Evolutionary conservation across 2,113 vertebrate genomes (phyloP).

Genomic region (Sebastes fasciatus): DNA sequence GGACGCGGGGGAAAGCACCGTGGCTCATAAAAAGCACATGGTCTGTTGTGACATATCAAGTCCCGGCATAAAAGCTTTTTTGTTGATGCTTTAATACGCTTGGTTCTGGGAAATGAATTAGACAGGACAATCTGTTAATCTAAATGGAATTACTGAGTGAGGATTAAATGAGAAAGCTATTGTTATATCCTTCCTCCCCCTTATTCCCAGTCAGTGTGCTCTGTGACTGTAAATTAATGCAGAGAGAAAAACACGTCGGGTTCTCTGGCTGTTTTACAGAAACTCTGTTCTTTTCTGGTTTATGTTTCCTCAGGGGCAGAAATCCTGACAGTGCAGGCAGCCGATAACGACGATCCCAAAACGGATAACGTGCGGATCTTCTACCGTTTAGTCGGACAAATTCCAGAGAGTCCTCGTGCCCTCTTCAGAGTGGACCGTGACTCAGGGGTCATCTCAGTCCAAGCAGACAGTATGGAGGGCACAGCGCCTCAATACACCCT

Average conservation of each 20-base stretch:
- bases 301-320: conserved; percentile 79
- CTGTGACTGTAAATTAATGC: background rate
- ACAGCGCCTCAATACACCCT: conserved; percentile 77
- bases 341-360: conserved; percentile 85
- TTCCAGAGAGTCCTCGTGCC: conserved; percentile 82
- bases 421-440: conserved; percentile 82
- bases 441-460: conserved; percentile 79
- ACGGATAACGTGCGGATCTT: conserved; percentile 83
- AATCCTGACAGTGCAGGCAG: conserved; percentile 83
- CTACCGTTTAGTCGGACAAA: conserved; percentile 81
- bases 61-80: conserved; percentile 64
- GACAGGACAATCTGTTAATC: conserved; percentile 66
- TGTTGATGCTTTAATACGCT: conserved; percentile 60
- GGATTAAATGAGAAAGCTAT: conserved; percentile 56
- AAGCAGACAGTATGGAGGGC: conserved; percentile 78
- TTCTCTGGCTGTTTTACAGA: background rate
- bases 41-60: conserved; percentile 53
- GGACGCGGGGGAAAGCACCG: conserved; percentile 44
- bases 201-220: background rate
- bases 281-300: background rate
- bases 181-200: conserved; percentile 15
- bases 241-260: background rate
- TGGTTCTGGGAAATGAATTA: conserved; percentile 65
- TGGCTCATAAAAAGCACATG: conserved; percentile 58
- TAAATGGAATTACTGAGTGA: conserved; percentile 53